Conservation (phyloP, 1,140 invertebrate genomes). For the Eciton burchellii region DNA sequence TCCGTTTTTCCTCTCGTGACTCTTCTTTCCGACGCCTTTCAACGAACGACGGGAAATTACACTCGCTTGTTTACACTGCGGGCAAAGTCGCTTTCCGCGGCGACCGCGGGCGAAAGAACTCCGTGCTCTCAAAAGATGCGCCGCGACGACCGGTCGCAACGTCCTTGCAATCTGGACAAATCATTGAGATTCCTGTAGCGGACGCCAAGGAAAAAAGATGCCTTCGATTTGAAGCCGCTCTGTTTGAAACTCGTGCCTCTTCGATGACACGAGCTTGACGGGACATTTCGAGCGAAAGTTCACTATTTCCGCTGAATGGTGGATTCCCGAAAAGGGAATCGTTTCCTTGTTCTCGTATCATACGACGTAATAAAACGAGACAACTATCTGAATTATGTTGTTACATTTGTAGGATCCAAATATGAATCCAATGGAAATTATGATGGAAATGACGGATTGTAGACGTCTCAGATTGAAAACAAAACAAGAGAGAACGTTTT, state of each 20-base stretch:
- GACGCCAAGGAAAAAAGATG: slow-evolving; percentile 26
- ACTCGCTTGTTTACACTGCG: slow-evolving; percentile 57
- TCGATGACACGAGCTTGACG: neutral
- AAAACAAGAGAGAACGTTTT: too few relatives aligned
- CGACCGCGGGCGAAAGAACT: slow-evolving; percentile 27
- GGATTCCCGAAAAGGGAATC: too few relatives aligned
- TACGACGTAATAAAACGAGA: neutral
- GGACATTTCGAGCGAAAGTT: slow-evolving; percentile 25
- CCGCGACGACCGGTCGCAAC: neutral
- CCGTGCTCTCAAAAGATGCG: slow-evolving; percentile 20
- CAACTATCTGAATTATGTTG: neutral
- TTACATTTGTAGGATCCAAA: neutral
- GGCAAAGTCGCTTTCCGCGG: slow-evolving; percentile 42
- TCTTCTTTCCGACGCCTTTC: slow-evolving; percentile 47
- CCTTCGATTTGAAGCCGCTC: slow-evolving; percentile 40
- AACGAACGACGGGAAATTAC: slow-evolving; percentile 62
- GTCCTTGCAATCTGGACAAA: slow-evolving; percentile 30
- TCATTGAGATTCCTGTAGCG: slow-evolving; percentile 47
- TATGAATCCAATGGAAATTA: too few relatives aligned
- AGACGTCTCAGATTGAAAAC: too few relatives aligned
- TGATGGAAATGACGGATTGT: too few relatives aligned
- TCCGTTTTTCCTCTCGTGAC: slow-evolving; percentile 51
- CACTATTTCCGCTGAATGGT: slow-evolving; percentile 1
- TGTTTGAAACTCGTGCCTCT: slow-evolving; percentile 28
- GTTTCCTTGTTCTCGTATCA: too few relatives aligned